Conservation (phyloP, 2,888 invertebrate species). For the Leptinotarsa rubiginosa region DNA sequence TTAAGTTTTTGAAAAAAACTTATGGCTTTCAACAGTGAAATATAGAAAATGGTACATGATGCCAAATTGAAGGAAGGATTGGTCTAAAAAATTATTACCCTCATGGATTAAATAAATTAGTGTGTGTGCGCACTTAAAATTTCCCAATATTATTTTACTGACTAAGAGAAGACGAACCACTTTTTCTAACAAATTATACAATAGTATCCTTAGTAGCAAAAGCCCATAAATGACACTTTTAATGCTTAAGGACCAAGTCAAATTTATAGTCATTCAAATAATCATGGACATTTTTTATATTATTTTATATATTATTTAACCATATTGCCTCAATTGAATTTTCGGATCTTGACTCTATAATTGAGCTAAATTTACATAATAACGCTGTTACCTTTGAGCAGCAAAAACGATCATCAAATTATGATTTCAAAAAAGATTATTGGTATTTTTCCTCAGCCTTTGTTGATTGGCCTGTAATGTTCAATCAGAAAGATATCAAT, state of each 20-base stretch:
- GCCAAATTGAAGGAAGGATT: too few species aligned
- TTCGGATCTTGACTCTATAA: too few species aligned
- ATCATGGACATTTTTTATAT: neutral
- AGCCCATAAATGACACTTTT: neutral
- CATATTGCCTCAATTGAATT: neutral
- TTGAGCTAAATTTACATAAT: neutral
- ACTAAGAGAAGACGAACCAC: too few species aligned
- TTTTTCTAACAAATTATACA: too few species aligned
- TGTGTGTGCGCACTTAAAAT: too few species aligned
- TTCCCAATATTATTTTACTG: too few species aligned
- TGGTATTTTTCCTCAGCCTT: too few species aligned
- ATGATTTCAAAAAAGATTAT: neutral
- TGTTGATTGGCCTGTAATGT: neutral
- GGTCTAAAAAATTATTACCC: too few species aligned
- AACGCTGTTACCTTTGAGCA: neutral
- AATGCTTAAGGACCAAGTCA: neutral
- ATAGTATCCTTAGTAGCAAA: neutral
- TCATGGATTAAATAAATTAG: too few species aligned
- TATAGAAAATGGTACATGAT: too few species aligned
- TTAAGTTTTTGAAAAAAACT: too few species aligned
- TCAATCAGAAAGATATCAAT: neutral
- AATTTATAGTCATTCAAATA: neutral
- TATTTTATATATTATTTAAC: neutral
- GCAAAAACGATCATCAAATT: neutral
- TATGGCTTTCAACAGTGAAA: too few species aligned